Percentiles rank a stretch among this genome's conserved stretches.
Evolutionary conservation across 2,888 invertebrate species (phyloP).

Genomic region (Drosophila antonietae): DNA sequence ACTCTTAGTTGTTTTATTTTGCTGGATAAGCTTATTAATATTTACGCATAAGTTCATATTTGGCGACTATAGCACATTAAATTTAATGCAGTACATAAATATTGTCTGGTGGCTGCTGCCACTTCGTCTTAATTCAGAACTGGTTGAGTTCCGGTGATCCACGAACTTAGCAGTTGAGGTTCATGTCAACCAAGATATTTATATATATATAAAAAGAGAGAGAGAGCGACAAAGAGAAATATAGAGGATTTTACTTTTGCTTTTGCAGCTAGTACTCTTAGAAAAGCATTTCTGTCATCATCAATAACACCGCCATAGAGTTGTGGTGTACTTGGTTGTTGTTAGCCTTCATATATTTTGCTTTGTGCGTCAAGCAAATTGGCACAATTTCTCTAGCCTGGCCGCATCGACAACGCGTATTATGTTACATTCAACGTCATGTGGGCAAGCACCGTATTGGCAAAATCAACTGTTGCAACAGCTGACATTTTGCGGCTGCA

Average conservation of each 20-base stretch:
- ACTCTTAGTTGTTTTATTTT: slow-evolving; percentile 2
- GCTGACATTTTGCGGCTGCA: too few relatives aligned
- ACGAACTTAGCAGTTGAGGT: slow-evolving; percentile 63
- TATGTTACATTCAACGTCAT: slow-evolving; percentile 66
- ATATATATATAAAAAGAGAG: too few relatives aligned
- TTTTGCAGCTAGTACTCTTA: slow-evolving; percentile 46
- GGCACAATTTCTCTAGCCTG: slow-evolving; percentile 73
- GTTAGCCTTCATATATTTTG: slow-evolving; percentile 43
- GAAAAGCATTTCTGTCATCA: slow-evolving; percentile 76
- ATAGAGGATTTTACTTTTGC: background rate
- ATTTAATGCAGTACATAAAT: slow-evolving; percentile 77
- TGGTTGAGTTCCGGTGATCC: slow-evolving; percentile 34
- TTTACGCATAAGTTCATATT: slow-evolving; percentile 72
- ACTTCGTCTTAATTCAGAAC: slow-evolving; percentile 64
- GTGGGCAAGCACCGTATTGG: slow-evolving; percentile 22
- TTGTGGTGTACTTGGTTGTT: slow-evolving; percentile 27
- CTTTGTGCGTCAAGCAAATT: slow-evolving; percentile 61
- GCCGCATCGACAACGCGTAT: slow-evolving; percentile 61
- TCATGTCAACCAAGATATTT: slow-evolving; percentile 50
- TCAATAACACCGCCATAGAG: slow-evolving; percentile 70
- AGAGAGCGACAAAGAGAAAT: background rate
- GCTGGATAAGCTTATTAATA: slow-evolving; percentile 69
- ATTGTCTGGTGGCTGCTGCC: slow-evolving; percentile 45
- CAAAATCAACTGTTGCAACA: background rate
- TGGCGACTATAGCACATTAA: slow-evolving; percentile 55